These are phyloP conservation scores for Alcis repandata DNA, from an alignment of 2,888 invertebrate genomes.

Conservation along the genomic window DNA sequence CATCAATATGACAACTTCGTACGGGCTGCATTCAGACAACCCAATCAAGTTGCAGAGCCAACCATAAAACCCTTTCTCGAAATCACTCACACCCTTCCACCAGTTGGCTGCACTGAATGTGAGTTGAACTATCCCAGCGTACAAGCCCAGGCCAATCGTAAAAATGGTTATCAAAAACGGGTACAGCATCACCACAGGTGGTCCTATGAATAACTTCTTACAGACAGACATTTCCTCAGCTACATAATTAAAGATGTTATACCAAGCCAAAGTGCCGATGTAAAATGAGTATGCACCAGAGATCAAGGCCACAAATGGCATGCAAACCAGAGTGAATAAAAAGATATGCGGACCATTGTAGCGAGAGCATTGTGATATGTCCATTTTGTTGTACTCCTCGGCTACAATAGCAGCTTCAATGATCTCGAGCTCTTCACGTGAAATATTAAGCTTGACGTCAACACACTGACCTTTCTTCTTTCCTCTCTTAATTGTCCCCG, in stretches of 20 bases:
- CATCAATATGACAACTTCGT: conserved; percentile 89
- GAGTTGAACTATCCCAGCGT: conserved; percentile 89
- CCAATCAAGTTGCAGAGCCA: conserved; percentile 90
- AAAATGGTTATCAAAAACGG: conserved; percentile 89
- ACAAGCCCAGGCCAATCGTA: conserved; percentile 89
- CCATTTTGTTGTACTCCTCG: conserved; percentile 85
- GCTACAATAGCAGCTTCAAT: conserved; percentile 89
- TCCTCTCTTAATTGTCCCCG: conserved; percentile 91
- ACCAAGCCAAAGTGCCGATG: conserved; percentile 92
- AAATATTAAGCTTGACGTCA: conserved; percentile 90
- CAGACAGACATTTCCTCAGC: conserved; percentile 89
- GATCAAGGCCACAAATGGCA: conserved; percentile 88
- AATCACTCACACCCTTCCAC: conserved; percentile 90
- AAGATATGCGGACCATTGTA: conserved; percentile 89
- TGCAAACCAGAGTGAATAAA: conserved; percentile 88
- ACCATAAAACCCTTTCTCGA: conserved; percentile 93
- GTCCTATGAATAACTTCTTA: conserved; percentile 88
- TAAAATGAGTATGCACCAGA: conserved; percentile 91
- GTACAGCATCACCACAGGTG: conserved; percentile 89
- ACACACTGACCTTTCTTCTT: conserved; percentile 91
- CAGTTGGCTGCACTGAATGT: conserved; percentile 90
- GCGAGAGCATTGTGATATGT: conserved; percentile 85
- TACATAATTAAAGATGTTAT: conserved; percentile 90
- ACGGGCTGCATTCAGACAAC: conserved; percentile 91
- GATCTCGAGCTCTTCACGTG: conserved; percentile 89